phyloP scores from a whole-genome alignment of 2,113 vertebrate species.

The Tachycineta bicolor region DNA sequence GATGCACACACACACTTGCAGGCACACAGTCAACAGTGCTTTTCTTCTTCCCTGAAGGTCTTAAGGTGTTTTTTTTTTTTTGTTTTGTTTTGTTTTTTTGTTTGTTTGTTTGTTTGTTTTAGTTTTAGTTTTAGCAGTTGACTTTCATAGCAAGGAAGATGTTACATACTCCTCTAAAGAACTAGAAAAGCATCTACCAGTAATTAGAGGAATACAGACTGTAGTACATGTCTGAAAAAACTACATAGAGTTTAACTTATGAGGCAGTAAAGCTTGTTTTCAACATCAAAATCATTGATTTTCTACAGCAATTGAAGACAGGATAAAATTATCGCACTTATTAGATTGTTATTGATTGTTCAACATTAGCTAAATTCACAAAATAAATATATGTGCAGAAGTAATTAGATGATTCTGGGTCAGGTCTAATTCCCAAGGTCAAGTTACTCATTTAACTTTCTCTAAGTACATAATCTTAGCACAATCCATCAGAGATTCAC shows the following conservation, averaged over 20 bases:
- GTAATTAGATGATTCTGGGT: conserved; percentile 62
- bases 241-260: conserved; percentile 1
- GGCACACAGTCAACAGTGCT: neutral
- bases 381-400: conserved; percentile 67
- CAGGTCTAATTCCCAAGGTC: conserved; percentile 72
- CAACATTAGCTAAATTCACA: conserved; percentile 58
- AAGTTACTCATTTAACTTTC: conserved; percentile 72
- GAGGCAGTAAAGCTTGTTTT: conserved; percentile 35
- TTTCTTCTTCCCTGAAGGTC: conserved; percentile 29
- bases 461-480: conserved; percentile 68
- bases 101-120: too few species aligned
- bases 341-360: conserved; percentile 24
- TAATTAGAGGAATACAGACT: conserved; percentile 45
- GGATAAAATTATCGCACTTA: conserved; percentile 45
- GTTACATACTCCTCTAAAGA: conserved; percentile 9
- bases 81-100: too few species aligned
- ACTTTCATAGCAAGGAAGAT: neutral
- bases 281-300: conserved; percentile 26
- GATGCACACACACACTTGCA: neutral
- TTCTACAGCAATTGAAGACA: conserved; percentile 24
- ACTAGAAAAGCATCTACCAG: conserved; percentile 30
- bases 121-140: neutral
- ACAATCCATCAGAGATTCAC: conserved; percentile 62
- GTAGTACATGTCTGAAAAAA: neutral
- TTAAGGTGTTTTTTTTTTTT: neutral